These are phyloP conservation scores for Hassar affinis DNA, from an alignment of 2,113 vertebrate species.

Conservation along the genomic window DNA sequence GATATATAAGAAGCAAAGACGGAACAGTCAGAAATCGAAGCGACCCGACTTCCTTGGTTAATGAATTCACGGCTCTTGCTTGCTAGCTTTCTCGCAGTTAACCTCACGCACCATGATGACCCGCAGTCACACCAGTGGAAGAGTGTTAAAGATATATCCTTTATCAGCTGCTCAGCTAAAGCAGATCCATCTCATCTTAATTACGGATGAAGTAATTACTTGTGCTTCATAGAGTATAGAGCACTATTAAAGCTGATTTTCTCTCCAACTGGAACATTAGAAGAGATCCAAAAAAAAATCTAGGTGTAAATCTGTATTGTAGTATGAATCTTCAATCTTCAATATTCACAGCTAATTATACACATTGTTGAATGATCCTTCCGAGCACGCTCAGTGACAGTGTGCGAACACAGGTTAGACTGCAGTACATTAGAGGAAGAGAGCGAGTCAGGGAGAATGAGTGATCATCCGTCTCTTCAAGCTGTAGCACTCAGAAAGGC, in stretches of 20 bases:
- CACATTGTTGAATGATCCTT: slow-evolving; percentile 32
- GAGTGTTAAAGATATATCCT: neutral
- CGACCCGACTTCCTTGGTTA: neutral
- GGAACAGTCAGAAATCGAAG: neutral
- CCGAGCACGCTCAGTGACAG: neutral
- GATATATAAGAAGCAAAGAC: neutral
- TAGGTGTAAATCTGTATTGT: slow-evolving; percentile 1
- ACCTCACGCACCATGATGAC: neutral
- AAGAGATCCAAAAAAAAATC: neutral
- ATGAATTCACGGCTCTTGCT: neutral
- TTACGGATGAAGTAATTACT: neutral
- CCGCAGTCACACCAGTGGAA: neutral
- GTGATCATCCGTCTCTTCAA: slow-evolving; percentile 36
- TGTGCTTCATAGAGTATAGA: neutral
- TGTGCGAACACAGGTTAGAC: slow-evolving; percentile 31
- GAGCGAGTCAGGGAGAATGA: slow-evolving; percentile 12
- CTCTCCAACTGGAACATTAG: neutral
- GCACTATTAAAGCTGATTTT: neutral
- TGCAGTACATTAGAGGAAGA: slow-evolving; percentile 5
- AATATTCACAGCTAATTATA: slow-evolving; percentile 51
- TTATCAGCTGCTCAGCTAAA: neutral
- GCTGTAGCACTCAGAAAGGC: slow-evolving; percentile 26
- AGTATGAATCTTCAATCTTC: slow-evolving; percentile 5
- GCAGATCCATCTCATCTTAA: neutral
- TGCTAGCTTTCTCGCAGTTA: neutral